A percentile compares a stretch with the other conserved stretches of the same genome.
Conservation (phyloP, 2,797 vertebrate genomes). For the Uromys caudimaculatus region DNA sequence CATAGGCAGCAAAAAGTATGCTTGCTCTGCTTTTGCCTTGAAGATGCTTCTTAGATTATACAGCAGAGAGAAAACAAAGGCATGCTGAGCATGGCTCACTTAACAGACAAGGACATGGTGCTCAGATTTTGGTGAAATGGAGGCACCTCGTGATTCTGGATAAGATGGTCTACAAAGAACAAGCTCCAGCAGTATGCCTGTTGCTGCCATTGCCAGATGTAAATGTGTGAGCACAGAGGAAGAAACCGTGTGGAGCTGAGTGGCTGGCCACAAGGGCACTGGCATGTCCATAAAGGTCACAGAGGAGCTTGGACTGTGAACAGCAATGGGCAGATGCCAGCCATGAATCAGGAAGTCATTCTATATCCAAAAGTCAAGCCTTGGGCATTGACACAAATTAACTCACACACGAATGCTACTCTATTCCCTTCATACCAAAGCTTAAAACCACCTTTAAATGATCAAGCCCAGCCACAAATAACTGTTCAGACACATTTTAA, state of each 20-base stretch:
- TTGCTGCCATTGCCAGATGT: neutral
- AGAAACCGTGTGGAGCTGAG: neutral
- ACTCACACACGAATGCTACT: neutral
- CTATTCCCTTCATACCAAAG: neutral
- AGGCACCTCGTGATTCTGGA: neutral
- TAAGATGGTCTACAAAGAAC: neutral
- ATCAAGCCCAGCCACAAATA: neutral
- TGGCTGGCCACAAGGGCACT: neutral
- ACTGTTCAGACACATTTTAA: neutral
- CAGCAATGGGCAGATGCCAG: neutral
- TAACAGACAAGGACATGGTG: neutral
- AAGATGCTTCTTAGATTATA: neutral
- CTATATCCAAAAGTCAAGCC: neutral
- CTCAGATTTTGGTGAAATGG: neutral
- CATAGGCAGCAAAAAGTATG: neutral
- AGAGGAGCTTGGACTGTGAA: neutral
- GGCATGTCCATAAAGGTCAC: neutral
- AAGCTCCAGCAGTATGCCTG: neutral
- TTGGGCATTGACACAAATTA: neutral
- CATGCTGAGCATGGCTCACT: neutral
- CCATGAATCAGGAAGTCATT: neutral
- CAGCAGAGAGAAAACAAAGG: neutral
- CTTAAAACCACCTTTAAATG: neutral
- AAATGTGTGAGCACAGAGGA: no score
- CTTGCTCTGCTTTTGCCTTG: conserved; percentile 24